Evolutionary conservation across 2,888 invertebrate species (phyloP).

Genomic region (Acleris laterana): DNA sequence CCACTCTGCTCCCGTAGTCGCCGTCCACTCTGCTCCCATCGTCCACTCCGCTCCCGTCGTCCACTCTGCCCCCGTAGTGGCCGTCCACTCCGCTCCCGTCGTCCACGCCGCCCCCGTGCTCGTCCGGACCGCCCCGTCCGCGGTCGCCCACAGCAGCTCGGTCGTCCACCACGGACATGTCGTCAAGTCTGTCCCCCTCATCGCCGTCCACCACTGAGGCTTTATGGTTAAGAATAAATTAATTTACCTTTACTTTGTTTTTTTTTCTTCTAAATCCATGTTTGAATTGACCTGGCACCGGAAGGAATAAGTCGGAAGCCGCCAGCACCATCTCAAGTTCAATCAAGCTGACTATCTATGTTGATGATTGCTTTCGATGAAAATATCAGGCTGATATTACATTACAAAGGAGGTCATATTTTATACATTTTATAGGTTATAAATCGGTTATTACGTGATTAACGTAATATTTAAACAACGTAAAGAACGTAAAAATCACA

Average conservation of each 20-base stretch:
- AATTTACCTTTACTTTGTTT: constrained; percentile 40
- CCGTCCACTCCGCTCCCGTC: constrained; percentile 51
- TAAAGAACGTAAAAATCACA: neutral
- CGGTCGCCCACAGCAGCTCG: constrained; percentile 71
- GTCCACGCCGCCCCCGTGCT: constrained; percentile 61
- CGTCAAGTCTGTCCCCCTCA: constrained; percentile 69
- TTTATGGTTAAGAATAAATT: constrained; percentile 43
- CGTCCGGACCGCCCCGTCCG: constrained; percentile 70
- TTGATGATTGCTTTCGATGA: no score
- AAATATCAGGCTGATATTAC: no score
- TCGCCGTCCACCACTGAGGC: constrained; percentile 68
- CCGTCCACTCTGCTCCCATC: constrained; percentile 43
- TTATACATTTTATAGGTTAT: no score
- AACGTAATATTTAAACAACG: no score
- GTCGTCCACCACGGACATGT: constrained; percentile 67
- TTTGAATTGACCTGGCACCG: no score
- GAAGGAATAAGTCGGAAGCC: no score
- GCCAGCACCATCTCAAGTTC: no score
- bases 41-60: constrained; percentile 46
- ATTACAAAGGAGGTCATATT: no score
- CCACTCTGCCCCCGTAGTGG: constrained; percentile 52
- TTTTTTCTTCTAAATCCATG: constrained; percentile 3
- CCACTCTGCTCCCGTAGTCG: constrained; percentile 46
- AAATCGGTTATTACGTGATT: no score
- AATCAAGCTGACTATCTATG: no score